A percentile compares a stretch with the other conserved stretches of the same genome.
Evolutionary conservation across 2,113 vertebrate species (phyloP).

Genomic region (Tamias sibiricus): DNA sequence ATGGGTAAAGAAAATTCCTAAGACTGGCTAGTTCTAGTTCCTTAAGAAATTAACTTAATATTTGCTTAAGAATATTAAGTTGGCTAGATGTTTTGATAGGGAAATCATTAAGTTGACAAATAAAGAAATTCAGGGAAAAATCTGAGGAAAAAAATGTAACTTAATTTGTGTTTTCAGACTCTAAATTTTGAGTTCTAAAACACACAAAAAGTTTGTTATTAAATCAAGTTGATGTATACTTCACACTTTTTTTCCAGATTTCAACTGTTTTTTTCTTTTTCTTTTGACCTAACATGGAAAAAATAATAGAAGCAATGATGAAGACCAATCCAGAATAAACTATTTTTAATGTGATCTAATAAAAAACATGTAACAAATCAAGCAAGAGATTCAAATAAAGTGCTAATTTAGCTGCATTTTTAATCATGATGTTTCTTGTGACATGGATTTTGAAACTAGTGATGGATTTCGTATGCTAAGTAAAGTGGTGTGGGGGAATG

Average conservation of each 20-base stretch:
- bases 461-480: neutral
- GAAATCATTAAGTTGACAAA: neutral
- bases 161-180: neutral
- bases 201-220: neutral
- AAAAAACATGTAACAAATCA: neutral
- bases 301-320: neutral
- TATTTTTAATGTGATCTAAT: neutral
- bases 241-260: neutral
- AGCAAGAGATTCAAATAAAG: neutral
- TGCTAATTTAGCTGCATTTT: neutral
- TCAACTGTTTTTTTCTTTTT: neutral
- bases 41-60: neutral
- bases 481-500: neutral
- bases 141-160: neutral
- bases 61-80: constrained; percentile 25
- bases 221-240: neutral
- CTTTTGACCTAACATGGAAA: neutral
- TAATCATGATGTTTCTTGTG: neutral
- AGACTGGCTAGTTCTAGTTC: neutral
- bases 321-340: neutral
- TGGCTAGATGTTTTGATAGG: neutral
- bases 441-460: neutral
- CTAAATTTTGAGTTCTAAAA: neutral
- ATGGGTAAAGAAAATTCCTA: neutral
- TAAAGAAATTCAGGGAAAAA: neutral